These are phyloP conservation scores for Oscheius sp. DNA, from an alignment of 2,888 invertebrate species.

Conservation along the genomic window DNA sequence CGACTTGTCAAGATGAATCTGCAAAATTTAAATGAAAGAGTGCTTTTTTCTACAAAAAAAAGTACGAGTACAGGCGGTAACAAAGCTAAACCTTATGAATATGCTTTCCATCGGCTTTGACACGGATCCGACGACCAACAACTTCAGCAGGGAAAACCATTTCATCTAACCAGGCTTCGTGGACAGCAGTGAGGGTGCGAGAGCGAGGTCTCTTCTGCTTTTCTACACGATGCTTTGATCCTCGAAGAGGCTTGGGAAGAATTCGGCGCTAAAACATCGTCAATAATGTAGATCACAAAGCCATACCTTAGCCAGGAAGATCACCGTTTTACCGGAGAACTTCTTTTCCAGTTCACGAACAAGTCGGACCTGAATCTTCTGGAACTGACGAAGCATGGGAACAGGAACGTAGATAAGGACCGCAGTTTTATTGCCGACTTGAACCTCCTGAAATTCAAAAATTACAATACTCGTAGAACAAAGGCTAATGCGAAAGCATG, in stretches of 20 bases:
- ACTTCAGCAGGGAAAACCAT: slow-evolving; percentile 98
- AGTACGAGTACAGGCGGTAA: no score
- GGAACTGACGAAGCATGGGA: slow-evolving; percentile 95
- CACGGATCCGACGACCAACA: slow-evolving; percentile 95
- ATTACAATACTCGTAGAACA: background rate
- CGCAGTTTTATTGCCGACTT: slow-evolving; percentile 89
- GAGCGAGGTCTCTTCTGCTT: slow-evolving; percentile 83
- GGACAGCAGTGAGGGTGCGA: slow-evolving; percentile 94
- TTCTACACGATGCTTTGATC: slow-evolving; percentile 77
- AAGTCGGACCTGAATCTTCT: slow-evolving; percentile 94
- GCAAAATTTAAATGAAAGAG: no score
- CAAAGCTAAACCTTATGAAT: slow-evolving; percentile 88
- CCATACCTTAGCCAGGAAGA: slow-evolving; percentile 84
- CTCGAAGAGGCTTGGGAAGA: slow-evolving; percentile 95
- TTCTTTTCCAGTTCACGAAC: slow-evolving; percentile 99
- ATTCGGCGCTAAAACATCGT: slow-evolving; percentile 85
- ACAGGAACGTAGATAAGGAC: slow-evolving; percentile 98
- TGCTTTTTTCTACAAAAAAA: no score
- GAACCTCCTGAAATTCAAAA: slow-evolving; percentile 81
- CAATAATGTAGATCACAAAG: background rate
- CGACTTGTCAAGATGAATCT: slow-evolving; percentile 85
- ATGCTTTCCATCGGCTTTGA: slow-evolving; percentile 94
- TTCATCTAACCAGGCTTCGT: slow-evolving; percentile 95
- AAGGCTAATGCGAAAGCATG: background rate
- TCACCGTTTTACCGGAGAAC: slow-evolving; percentile 97